Percentiles rank a stretch among this genome's conserved stretches.
phyloP scores from a whole-genome alignment of 2,113 vertebrate species.

The Thomomys bottae region DNA sequence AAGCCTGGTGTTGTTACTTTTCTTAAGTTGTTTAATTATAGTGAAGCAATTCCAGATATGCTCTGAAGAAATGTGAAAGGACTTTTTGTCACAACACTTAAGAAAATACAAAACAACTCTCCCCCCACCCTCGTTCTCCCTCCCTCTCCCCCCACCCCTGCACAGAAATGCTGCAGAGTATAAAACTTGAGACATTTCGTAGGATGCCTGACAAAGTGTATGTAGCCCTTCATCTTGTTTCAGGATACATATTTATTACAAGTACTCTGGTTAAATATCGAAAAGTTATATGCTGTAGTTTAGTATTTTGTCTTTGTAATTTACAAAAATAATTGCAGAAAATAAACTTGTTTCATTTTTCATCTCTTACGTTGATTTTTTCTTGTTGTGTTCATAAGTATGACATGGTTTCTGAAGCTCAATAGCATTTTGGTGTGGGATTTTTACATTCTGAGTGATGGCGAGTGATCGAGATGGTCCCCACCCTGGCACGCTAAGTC shows the following conservation, averaged over 20 bases:
- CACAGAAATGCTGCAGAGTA: slow-evolving; percentile 82
- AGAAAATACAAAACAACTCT: slow-evolving; percentile 66
- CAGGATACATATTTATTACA: slow-evolving; percentile 88
- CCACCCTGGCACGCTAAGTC: neutral
- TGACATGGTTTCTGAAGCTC: neutral
- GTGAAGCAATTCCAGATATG: slow-evolving; percentile 78
- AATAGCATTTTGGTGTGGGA: neutral
- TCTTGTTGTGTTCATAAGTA: neutral
- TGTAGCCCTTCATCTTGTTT: slow-evolving; percentile 84
- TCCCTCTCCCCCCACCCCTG: neutral
- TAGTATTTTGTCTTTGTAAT: slow-evolving; percentile 87
- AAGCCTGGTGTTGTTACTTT: slow-evolving; percentile 71
- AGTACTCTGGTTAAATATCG: slow-evolving; percentile 87
- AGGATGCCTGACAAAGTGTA: slow-evolving; percentile 83
- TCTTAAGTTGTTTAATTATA: slow-evolving; percentile 78
- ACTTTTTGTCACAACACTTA: slow-evolving; percentile 80
- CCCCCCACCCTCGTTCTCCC: neutral
- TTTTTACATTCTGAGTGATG: neutral
- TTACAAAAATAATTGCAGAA: slow-evolving; percentile 84
- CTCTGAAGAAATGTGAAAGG: slow-evolving; percentile 87
- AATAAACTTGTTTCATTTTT: slow-evolving; percentile 86
- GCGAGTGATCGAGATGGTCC: neutral
- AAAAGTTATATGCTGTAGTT: slow-evolving; percentile 84
- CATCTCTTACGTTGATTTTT: slow-evolving; percentile 36
- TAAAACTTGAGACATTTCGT: slow-evolving; percentile 86